phyloP scores from a whole-genome alignment of 1,140 invertebrate genomes.

The Eurytemora carolleeae region DNA sequence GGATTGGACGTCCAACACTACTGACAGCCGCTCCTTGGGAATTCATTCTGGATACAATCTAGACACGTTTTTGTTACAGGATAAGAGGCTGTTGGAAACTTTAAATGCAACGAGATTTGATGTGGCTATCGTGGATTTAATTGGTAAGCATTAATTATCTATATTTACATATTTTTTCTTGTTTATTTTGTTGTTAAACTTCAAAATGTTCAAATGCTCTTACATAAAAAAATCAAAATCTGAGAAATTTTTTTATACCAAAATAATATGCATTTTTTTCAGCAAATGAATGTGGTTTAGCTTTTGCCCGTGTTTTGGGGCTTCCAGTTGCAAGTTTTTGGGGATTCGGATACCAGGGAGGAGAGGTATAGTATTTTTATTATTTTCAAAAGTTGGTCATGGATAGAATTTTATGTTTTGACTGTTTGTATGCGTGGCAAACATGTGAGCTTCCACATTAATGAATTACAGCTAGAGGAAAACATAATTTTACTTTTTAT shows the following conservation, averaged over 20 bases:
- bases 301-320: slow-evolving; percentile 17
- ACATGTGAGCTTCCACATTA: too few relatives aligned
- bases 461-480: too few relatives aligned
- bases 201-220: neutral
- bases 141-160: neutral
- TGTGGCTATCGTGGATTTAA: neutral
- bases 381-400: too few relatives aligned
- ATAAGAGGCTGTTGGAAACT: neutral
- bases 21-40: neutral
- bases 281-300: slow-evolving; percentile 20
- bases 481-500: too few relatives aligned
- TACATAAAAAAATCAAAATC: neutral
- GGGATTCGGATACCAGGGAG: slow-evolving; percentile 19
- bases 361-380: too few relatives aligned
- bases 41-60: neutral
- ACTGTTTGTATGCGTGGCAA: too few relatives aligned
- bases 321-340: slow-evolving; percentile 20
- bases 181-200: neutral
- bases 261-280: neutral
- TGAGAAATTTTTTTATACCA: neutral
- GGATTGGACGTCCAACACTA: neutral
- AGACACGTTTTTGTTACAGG: neutral
- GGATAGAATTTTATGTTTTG: too few relatives aligned
- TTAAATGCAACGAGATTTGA: neutral
- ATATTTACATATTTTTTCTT: neutral